Evolutionary conservation across 92 coral and sea anemone species (phyloP), one percentile per base, ranked within the genome.

Genomic region (Nematostella vectensis): DNA sequence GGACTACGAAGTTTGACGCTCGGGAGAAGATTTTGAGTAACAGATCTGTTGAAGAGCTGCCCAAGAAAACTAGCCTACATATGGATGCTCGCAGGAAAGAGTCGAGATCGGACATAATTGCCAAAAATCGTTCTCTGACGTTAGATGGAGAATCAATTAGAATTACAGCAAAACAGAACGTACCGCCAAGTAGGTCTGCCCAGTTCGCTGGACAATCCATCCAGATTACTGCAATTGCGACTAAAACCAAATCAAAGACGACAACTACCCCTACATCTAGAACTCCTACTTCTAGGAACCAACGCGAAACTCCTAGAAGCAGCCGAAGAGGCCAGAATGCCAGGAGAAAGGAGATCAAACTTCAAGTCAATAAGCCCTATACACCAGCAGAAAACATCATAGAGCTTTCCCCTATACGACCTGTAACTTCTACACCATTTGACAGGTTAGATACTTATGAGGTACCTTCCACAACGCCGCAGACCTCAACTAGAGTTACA

Each of bases 391-490:
- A 4, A 17, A 22, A 45, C 9, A 19, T 10, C 4, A 4, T 10
- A 4, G 51, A 45, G 13, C 37, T 15, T 17, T 12, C 38, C 27
- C 0, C 22, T 3, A 1, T 42, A 0, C 17, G 50, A 11, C 47
- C 54, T 11, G 43, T 66, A 27, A 55, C 53, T 20, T 29, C 25
- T 2, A 67, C 71, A 36, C 31, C 67, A 11, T 50, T 69, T 50
- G 83, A 67, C 4, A 79, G 87, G 54, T 59, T 84, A 13, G 94
- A 81, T 24, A n/a, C n/a, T n/a, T 54, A 53, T 48, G 58, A 62
- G 29, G 11, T 6, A 4, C 11, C 9, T 9, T 45, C 51, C 4
- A 63, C 54, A 2, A 48, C 80, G 17, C 55, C 69, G 31, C 63
- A 45, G 11, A 39, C 76, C 18, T 38, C 75, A 28, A 70, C 88